These are phyloP conservation scores for Arvicanthis niloticus DNA, from an alignment of 2,113 vertebrate species.

Conservation along the genomic window DNA sequence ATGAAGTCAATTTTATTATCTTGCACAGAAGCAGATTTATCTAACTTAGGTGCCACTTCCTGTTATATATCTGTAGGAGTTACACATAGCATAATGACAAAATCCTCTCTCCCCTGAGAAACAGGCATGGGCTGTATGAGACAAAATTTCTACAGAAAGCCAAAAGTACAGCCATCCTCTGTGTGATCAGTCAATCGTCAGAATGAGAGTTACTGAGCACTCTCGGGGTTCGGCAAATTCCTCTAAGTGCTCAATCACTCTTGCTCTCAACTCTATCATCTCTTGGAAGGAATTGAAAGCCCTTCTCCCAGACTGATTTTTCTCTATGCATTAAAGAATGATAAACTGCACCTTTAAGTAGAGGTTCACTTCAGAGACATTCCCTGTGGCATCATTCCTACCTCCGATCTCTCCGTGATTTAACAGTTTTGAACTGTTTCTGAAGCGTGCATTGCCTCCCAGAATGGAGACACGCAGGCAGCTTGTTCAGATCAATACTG, in stretches of 20 bases:
- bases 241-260: not conserved
- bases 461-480: not conserved
- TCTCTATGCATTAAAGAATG: constrained; percentile 10
- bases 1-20: constrained; percentile 2
- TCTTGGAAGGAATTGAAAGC: constrained; percentile 24
- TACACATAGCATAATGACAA: not conserved
- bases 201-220: not conserved
- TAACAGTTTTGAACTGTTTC: constrained; percentile 6
- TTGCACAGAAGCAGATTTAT: constrained; percentile 27
- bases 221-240: not conserved
- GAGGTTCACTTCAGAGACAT: not conserved
- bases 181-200: not conserved
- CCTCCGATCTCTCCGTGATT: not conserved
- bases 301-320: not conserved
- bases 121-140: not conserved
- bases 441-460: not conserved
- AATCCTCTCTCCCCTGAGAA: not conserved
- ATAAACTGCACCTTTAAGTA: constrained; percentile 2
- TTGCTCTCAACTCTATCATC: not conserved
- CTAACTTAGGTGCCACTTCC: not conserved
- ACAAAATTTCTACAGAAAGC: constrained; percentile 15
- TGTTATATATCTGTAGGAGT: not conserved
- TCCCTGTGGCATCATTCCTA: not conserved
- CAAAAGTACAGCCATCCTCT: not conserved
- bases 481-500: not conserved